phyloP scores from a whole-genome alignment of 2,113 vertebrate species.

The Ardeotis arabs region DNA sequence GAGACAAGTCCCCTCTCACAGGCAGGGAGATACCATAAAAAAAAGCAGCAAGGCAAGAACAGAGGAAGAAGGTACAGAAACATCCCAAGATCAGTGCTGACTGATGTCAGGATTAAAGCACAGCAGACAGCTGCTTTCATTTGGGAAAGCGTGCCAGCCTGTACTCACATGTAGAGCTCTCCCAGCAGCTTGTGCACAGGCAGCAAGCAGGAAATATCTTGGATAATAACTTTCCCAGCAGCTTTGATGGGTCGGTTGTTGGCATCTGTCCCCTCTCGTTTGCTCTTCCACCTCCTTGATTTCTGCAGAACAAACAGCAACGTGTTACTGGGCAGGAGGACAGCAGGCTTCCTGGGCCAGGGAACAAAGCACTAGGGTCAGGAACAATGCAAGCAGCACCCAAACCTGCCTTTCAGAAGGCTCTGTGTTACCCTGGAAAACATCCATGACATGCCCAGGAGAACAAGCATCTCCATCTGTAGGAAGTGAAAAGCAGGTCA shows the following conservation, averaged over 20 bases:
- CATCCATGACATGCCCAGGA: conserved; percentile 63
- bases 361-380: conserved; percentile 57
- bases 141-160: not conserved
- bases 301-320: conserved; percentile 78
- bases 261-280: conserved; percentile 87
- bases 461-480: conserved; percentile 72
- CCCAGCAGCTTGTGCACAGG: conserved; percentile 93
- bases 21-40: not conserved
- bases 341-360: not conserved
- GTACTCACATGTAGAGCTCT: conserved; percentile 91
- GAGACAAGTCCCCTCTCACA: not conserved
- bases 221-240: conserved; percentile 96
- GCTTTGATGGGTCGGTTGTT: conserved; percentile 90
- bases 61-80: not conserved
- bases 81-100: no score
- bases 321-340: not conserved
- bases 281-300: conserved; percentile 94
- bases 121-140: not conserved
- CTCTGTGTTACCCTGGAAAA: conserved; percentile 55
- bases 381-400: conserved; percentile 60
- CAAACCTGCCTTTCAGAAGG: conserved; percentile 64
- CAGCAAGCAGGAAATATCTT: conserved; percentile 93
- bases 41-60: not conserved
- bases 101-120: not conserved
- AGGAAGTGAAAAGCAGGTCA: conserved; percentile 70